Base-by-base conservation (phyloP, 37 sponge, comb jelly and placozoan species). In the Diacarnus erythraeanus region DNA sequence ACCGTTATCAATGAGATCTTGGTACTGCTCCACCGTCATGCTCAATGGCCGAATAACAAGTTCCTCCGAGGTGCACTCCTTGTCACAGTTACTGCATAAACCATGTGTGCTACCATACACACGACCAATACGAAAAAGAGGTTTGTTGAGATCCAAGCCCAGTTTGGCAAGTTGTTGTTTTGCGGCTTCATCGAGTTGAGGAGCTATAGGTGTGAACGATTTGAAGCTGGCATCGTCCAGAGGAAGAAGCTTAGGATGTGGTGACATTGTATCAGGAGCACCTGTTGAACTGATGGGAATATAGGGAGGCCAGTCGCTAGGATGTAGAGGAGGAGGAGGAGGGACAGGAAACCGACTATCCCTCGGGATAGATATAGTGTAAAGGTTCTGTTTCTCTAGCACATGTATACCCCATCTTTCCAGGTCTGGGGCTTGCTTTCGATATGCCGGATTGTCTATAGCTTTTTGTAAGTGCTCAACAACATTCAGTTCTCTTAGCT, bases 71-170 rank as follows among this genome's bases (percentile, higher is more conserved):
- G 58, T 25, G 1, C 69, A 70, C 57, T 91, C 92, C 25, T 74
- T 81, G 20, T 88, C 88, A 65, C 95, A 94, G 83, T 94, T 94
- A 35, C 86, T 88, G 75, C 95, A 94, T 25, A 79, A 27, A 8
- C 89, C 85, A 40, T 83, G 76, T 5, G 89, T 83, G 43, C 79
- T 83, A 2, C 95, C 95, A 59, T 70, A 88, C 34, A 91, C 33
- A 2, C 91, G 71, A 12, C 88, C 85, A 21, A 94, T 75, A 17
- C 91, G 77, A 39, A 94, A 92, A 0, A 88, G 42, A 0, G 82
- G 76, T 39, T 82, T 33, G 54, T 65, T 18, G 2, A 82, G 82
- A 42, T 85, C 40, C 33, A 86, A 74, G 15, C 92, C 92, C 12
- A 91, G 76, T 18, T 65, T 33, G 22, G 41, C 21, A 35, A 91